These are phyloP conservation scores for Ranitomeya imitator DNA, from an alignment of 2,113 vertebrate genomes.

Conservation along the genomic window DNA sequence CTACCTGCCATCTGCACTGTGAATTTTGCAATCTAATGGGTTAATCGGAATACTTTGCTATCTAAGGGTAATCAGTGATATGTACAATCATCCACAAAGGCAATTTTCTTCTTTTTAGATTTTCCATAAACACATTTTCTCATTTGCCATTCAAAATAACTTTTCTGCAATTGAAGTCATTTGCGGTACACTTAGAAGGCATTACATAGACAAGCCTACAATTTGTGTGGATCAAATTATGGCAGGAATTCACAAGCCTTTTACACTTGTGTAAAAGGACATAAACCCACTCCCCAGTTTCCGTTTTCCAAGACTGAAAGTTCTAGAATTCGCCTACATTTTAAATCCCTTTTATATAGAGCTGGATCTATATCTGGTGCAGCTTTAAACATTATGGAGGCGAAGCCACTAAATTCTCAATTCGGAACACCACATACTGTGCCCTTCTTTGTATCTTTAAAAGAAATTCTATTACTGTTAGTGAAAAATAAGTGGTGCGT, in stretches of 20 bases:
- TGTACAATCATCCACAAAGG: not conserved
- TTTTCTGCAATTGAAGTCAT: conserved; percentile 23
- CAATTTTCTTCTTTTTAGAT: conserved; percentile 18
- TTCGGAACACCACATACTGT: too few species aligned
- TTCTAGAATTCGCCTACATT: not conserved
- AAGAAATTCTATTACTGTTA: too few species aligned
- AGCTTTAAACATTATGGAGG: too few species aligned
- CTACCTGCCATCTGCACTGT: not conserved
- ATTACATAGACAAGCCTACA: not conserved
- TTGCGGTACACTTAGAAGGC: conserved; percentile 5
- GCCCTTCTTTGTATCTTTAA: too few species aligned
- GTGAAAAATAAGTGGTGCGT: too few species aligned
- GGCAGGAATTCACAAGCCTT: not conserved
- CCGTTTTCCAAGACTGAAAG: not conserved
- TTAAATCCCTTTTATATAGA: not conserved
- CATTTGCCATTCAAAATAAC: conserved; percentile 17
- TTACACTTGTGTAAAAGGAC: not conserved
- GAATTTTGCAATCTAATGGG: not conserved
- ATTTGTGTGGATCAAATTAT: conserved; percentile 12
- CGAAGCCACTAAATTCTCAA: too few species aligned
- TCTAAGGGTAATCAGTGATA: not conserved
- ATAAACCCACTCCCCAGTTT: not conserved
- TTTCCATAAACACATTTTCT: conserved; percentile 7
- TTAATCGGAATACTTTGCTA: not conserved
- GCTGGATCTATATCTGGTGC: not conserved